Evolutionary conservation across 2,113 vertebrate genomes (phyloP).

Genomic region (Rostratula benghalensis): DNA sequence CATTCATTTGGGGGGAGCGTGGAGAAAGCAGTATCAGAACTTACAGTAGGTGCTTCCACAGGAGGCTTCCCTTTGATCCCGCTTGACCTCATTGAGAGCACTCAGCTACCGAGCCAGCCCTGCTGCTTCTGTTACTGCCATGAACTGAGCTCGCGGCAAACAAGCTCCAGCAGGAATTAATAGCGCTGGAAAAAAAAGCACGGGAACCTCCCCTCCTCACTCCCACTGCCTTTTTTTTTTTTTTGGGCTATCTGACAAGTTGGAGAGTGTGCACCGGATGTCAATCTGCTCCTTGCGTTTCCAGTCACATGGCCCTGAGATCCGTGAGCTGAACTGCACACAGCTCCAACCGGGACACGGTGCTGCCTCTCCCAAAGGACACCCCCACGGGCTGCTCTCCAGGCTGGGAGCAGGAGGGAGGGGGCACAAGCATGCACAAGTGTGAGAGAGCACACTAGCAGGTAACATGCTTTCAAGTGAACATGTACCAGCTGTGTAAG

Average conservation of each 20-base stretch:
- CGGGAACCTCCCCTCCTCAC: slow-evolving; percentile 4
- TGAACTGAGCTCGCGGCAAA: background rate
- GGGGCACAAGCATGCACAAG: background rate
- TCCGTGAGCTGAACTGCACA: slow-evolving; percentile 32
- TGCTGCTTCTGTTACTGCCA: background rate
- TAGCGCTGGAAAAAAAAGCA: background rate
- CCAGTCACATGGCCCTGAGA: background rate
- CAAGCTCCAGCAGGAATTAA: background rate
- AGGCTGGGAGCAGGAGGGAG: background rate
- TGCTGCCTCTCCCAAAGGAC: background rate
- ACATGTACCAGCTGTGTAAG: rapidly evolving
- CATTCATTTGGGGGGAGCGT: background rate
- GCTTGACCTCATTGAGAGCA: slow-evolving; percentile 76
- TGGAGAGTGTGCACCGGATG: background rate
- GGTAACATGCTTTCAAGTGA: background rate
- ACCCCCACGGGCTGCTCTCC: background rate
- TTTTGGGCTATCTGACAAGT: background rate
- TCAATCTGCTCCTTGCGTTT: slow-evolving; percentile 17
- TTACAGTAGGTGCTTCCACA: slow-evolving; percentile 67
- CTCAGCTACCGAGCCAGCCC: background rate
- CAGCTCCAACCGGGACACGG: background rate
- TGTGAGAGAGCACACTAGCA: background rate
- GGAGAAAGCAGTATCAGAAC: background rate
- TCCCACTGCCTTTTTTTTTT: background rate
- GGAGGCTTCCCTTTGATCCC: slow-evolving; percentile 73